These are phyloP conservation scores for Anhinga rufa DNA, from an alignment of 2,113 vertebrate species.

Conservation along the genomic window DNA sequence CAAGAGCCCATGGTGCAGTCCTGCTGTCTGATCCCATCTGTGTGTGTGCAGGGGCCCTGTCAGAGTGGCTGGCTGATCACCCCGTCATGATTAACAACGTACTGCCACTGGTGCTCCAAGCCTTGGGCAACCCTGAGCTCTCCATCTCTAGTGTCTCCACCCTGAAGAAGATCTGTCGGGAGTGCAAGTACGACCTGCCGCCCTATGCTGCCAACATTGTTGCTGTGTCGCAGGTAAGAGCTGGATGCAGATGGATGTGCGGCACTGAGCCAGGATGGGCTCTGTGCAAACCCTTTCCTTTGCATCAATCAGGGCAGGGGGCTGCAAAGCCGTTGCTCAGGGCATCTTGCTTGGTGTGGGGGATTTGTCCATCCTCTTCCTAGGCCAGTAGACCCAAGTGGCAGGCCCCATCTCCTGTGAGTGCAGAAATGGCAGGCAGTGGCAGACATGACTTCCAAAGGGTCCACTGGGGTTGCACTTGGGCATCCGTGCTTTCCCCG, in stretches of 20 bases:
- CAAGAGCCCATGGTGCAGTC: background rate
- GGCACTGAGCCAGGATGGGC: background rate
- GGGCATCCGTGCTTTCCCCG: rapidly evolving
- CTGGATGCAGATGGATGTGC: background rate
- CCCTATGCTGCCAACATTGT: conserved; percentile 97
- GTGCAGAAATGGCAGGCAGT: background rate
- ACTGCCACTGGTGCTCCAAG: conserved; percentile 92
- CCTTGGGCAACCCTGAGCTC: conserved; percentile 95
- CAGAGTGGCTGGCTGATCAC: conserved; percentile 97
- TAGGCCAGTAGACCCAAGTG: background rate
- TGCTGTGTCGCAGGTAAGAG: conserved; percentile 92
- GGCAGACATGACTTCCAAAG: background rate
- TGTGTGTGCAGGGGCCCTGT: conserved; percentile 83
- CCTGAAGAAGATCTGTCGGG: conserved; percentile 97
- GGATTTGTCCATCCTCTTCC: background rate
- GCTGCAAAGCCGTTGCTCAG: background rate
- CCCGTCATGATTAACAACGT: conserved; percentile 98
- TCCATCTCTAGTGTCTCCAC: conserved; percentile 98
- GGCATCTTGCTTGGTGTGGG: background rate
- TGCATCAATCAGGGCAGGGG: background rate
- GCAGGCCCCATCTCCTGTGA: background rate
- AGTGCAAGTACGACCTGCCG: conserved; percentile 95
- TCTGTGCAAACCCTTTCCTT: background rate
- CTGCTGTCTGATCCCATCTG: background rate
- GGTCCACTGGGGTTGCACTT: background rate